Conservation (phyloP, 1,140 invertebrate genomes). For the Drosophila nebulosa region DNA sequence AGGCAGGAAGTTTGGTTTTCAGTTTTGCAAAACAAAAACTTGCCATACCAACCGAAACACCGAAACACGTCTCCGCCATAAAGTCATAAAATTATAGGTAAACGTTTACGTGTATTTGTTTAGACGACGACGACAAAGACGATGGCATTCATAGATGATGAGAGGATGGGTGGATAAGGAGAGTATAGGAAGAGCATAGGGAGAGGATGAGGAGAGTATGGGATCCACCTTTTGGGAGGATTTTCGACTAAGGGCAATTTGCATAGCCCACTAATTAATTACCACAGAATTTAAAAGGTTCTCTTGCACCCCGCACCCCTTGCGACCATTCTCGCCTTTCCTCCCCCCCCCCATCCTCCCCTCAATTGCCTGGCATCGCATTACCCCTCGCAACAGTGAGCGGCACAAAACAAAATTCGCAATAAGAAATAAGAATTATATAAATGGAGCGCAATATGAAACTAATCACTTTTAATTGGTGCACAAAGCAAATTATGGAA, state of each 20-base stretch:
- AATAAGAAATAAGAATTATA: slow-evolving; percentile 36
- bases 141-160: not conserved
- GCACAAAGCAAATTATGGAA: slow-evolving; percentile 59
- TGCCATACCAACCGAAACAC: slow-evolving; percentile 39
- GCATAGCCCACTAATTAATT: slow-evolving; percentile 67
- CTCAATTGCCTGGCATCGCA: slow-evolving; percentile 18
- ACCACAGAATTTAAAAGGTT: slow-evolving; percentile 65
- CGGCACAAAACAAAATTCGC: slow-evolving; percentile 27
- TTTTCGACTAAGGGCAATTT: slow-evolving; percentile 33
- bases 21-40: slow-evolving; percentile 56
- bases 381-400: slow-evolving; percentile 17
- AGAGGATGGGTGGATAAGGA: too few relatives aligned
- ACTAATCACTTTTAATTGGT: slow-evolving; percentile 75
- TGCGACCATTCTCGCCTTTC: not conserved
- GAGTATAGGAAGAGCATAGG: not conserved
- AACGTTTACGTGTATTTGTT: slow-evolving; percentile 73
- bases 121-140: not conserved
- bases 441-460: slow-evolving; percentile 66
- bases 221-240: not conserved
- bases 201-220: not conserved
- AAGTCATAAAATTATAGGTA: slow-evolving; percentile 79
- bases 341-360: not conserved
- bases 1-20: not conserved
- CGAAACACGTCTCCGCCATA: slow-evolving; percentile 31
- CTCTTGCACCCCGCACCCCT: slow-evolving; percentile 16